A percentile compares a stretch with the other conserved stretches of the same genome.
These are phyloP conservation scores for Paguma larvata DNA, from an alignment of 2,797 vertebrate species.

Conservation along the genomic window DNA sequence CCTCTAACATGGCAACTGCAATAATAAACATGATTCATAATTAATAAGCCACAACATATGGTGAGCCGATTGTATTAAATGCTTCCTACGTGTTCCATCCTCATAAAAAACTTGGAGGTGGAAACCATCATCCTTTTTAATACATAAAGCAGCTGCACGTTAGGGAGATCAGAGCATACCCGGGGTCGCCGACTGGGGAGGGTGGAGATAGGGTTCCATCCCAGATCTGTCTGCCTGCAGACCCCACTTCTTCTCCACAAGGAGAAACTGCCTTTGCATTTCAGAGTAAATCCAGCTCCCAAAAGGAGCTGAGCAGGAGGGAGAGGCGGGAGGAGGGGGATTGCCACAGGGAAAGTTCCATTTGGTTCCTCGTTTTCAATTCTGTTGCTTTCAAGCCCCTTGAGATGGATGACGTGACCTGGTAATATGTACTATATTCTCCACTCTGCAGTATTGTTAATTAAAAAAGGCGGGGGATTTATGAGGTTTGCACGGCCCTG, in stretches of 20 bases:
- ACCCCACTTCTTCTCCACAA: rapidly evolving
- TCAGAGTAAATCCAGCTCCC: background rate
- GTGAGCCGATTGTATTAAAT: background rate
- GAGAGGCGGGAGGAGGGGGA: background rate
- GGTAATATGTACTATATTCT: background rate
- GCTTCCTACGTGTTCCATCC: background rate
- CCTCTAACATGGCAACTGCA: background rate
- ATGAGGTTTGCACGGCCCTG: background rate
- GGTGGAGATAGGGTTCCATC: rapidly evolving
- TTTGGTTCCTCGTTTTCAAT: background rate
- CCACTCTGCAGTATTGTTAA: background rate
- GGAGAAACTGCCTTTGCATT: background rate
- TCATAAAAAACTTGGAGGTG: background rate
- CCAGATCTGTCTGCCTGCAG: background rate
- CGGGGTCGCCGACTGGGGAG: rapidly evolving
- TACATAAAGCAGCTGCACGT: background rate
- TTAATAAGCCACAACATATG: background rate
- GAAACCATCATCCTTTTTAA: background rate
- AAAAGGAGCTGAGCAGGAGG: background rate
- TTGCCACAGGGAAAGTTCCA: rapidly evolving
- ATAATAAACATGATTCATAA: background rate
- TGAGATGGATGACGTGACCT: background rate
- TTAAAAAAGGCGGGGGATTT: conserved; percentile 16
- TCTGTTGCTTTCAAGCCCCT: background rate
- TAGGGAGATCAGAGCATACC: background rate